Conservation (phyloP, 2,113 vertebrate genomes). For the Myanophis thanlyinensis region DNA sequence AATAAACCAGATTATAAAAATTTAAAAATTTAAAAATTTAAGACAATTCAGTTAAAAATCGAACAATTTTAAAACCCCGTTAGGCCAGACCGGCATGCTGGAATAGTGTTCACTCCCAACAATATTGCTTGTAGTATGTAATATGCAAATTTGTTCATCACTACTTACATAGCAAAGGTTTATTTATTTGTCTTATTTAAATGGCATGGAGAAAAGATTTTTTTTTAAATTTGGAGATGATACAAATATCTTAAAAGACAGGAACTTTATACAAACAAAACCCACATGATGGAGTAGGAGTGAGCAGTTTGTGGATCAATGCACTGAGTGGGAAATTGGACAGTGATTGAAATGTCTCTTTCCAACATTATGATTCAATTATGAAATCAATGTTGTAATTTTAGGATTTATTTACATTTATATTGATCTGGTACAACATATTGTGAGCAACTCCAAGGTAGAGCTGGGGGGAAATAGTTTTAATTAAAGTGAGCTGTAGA, state of each 20-base stretch:
- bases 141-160: not conserved
- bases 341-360: not conserved
- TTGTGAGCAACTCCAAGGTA: slow-evolving; percentile 31
- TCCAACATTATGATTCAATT: not conserved
- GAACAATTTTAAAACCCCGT: too few species aligned
- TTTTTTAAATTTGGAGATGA: not conserved
- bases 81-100: too few species aligned
- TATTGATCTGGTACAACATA: slow-evolving; percentile 21
- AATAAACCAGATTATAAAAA: too few species aligned
- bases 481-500: slow-evolving; percentile 31
- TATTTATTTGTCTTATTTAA: not conserved
- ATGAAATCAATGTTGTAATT: slow-evolving; percentile 44
- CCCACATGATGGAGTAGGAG: not conserved
- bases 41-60: too few species aligned
- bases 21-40: too few species aligned
- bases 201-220: not conserved
- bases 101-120: not conserved
- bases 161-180: not conserved
- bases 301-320: not conserved
- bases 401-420: slow-evolving; percentile 45
- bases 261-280: not conserved
- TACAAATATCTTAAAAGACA: not conserved
- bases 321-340: not conserved
- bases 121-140: not conserved
- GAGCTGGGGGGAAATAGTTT: not conserved